Conservation (phyloP, 2,113 vertebrate species). For the Campylomormyrus tamandua region DNA sequence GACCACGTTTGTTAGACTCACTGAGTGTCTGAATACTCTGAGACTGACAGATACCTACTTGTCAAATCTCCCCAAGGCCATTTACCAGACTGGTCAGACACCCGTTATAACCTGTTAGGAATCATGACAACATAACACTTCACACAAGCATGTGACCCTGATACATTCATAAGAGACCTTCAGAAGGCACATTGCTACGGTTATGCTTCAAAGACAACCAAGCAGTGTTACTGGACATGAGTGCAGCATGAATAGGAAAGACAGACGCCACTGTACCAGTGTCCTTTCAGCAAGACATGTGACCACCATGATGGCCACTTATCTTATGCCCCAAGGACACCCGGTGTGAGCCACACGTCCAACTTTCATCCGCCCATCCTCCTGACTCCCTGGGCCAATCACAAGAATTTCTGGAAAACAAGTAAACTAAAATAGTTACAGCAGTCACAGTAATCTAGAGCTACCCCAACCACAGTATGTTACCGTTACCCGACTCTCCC, state of each 20-base stretch:
- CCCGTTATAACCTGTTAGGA: background rate
- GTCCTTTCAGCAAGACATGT: background rate
- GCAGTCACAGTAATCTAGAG: background rate
- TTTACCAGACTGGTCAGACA: background rate
- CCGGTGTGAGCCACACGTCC: background rate
- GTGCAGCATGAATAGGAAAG: background rate
- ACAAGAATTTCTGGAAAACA: background rate
- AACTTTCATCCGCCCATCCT: background rate
- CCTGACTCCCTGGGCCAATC: background rate
- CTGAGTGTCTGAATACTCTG: background rate
- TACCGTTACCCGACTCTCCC: background rate
- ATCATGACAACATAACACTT: background rate
- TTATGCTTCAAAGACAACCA: background rate
- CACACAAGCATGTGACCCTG: background rate
- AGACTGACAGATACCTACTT: background rate
- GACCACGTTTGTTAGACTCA: background rate
- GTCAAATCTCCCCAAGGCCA: background rate
- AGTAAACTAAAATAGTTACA: background rate
- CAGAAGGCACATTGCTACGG: background rate
- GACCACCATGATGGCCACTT: background rate
- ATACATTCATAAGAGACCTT: background rate
- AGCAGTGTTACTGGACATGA: background rate
- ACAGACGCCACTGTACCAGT: background rate
- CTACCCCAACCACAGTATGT: background rate
- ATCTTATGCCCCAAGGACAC: background rate